These are phyloP conservation scores for Tetropium fuscum DNA, from an alignment of 2,888 invertebrate genomes.

Conservation along the genomic window DNA sequence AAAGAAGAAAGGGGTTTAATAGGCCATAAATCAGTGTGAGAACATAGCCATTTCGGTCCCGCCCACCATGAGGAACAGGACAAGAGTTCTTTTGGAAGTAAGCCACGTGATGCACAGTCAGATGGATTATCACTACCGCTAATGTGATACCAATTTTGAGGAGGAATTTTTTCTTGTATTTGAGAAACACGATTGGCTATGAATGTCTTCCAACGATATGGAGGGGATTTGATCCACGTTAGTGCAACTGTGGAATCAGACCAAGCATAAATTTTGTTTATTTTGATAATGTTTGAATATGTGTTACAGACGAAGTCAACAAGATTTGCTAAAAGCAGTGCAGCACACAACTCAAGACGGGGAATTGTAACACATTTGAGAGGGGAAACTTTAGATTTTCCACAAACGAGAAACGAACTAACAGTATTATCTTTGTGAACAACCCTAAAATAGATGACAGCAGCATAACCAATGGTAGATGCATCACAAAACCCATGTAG, in stretches of 20 bases:
- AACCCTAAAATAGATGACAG: slow-evolving; percentile 5
- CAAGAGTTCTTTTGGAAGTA: too few relatives aligned
- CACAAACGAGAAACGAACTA: not conserved
- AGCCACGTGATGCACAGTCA: too few relatives aligned
- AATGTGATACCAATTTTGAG: too few relatives aligned
- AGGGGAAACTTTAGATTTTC: slow-evolving; percentile 9
- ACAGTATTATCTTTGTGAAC: not conserved
- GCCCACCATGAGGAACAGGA: too few relatives aligned
- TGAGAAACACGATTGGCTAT: not conserved
- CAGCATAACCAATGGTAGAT: slow-evolving; percentile 11
- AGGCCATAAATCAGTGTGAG: too few relatives aligned
- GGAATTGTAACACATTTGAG: not conserved
- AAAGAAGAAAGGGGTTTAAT: too few relatives aligned
- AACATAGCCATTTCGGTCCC: too few relatives aligned
- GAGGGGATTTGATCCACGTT: slow-evolving; percentile 13
- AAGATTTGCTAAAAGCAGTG: not conserved
- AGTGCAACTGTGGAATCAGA: slow-evolving; percentile 6
- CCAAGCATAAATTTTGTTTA: slow-evolving; percentile 17
- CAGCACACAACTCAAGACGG: slow-evolving; percentile 9
- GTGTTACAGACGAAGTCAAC: too few relatives aligned
- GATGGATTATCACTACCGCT: too few relatives aligned
- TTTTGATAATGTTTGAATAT: too few relatives aligned
- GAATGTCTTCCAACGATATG: slow-evolving; percentile 13
- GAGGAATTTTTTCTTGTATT: slow-evolving; percentile 6
- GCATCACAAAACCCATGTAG: slow-evolving; percentile 21